Base-by-base conservation (phyloP, 2,113 vertebrate genomes). In the Odobenus rosmarus region DNA sequence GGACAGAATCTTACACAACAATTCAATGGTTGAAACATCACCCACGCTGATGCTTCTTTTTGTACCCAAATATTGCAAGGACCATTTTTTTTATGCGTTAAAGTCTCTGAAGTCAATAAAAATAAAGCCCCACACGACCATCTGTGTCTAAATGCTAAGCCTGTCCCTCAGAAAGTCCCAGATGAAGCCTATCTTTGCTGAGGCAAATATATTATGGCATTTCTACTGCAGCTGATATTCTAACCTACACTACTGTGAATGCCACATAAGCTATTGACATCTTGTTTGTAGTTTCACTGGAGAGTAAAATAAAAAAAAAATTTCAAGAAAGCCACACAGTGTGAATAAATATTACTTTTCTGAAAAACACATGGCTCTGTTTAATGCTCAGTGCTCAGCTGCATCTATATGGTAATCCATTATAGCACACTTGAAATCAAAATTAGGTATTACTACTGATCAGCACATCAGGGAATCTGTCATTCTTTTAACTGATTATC, bases 401-500 rank as follows among this genome's bases (percentile, higher is more conserved):
- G 96, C 97, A 98, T 99, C 98, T 99, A 97, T 99, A 98, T 98
- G 98, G 98, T 99, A 99, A 99, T 99, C 99, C 99, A 99, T 99
- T 98, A 99, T 53, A 98, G 97, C 99, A 99, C 99, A 99, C 99
- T 99, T 97, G 88, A 99, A 99, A 99, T 99, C 99, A 97, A 99
- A 99, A 99, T 99, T 98, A 99, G 98, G 99, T 98, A 99, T 99
- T 99, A 99, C 98, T 98, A 98, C 98, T 97, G 98, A 98, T 98
- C 98, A 98, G 98, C 98, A 98, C 98, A 98, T 97, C 98, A 97
- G 98, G 98, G 96, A 96, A 98, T 92, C 97, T 98, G 98, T 98
- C 98, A 99, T 98, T 99, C 98, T 98, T 98, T 98, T 98, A 99
- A 99, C 99, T 98, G 98, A 99, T 99, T 99, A 99, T 99, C 99